A percentile compares a stretch with the other conserved stretches of the same genome.
These are phyloP conservation scores for Athetis lepigone DNA, from an alignment of 2,888 invertebrate species.

Conservation along the genomic window DNA sequence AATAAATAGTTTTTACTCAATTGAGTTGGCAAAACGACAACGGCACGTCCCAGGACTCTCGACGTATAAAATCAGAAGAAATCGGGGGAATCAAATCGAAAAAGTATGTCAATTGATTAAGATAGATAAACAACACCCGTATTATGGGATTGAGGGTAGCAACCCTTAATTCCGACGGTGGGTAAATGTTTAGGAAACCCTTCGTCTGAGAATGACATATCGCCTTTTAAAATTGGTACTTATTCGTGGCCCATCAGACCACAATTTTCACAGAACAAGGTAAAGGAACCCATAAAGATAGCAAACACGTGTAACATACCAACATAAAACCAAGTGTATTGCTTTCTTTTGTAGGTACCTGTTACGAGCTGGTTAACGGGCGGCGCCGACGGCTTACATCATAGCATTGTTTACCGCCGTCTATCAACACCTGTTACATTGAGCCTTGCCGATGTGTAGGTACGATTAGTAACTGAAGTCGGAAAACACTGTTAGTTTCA, in stretches of 20 bases:
- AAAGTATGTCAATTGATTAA: too few species aligned
- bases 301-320: not conserved
- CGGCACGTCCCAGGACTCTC: too few species aligned
- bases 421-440: slow-evolving; percentile 25
- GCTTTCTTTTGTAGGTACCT: slow-evolving; percentile 31
- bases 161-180: too few species aligned
- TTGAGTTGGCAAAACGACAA: too few species aligned
- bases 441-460: not conserved
- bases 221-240: too few species aligned
- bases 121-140: too few species aligned
- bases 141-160: too few species aligned
- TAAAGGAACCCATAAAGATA: not conserved
- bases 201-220: not conserved
- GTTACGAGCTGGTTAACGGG: slow-evolving; percentile 11
- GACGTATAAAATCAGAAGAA: too few species aligned
- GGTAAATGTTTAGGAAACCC: not conserved
- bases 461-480: not conserved
- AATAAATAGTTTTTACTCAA: too few species aligned
- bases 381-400: not conserved
- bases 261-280: not conserved
- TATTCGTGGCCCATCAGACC: too few species aligned
- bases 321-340: slow-evolving; percentile 12
- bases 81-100: too few species aligned
- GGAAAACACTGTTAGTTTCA: too few species aligned
- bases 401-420: slow-evolving; percentile 11